Evolutionary conservation across 2,797 vertebrate genomes (phyloP).

Genomic region (Ibycter americanus): DNA sequence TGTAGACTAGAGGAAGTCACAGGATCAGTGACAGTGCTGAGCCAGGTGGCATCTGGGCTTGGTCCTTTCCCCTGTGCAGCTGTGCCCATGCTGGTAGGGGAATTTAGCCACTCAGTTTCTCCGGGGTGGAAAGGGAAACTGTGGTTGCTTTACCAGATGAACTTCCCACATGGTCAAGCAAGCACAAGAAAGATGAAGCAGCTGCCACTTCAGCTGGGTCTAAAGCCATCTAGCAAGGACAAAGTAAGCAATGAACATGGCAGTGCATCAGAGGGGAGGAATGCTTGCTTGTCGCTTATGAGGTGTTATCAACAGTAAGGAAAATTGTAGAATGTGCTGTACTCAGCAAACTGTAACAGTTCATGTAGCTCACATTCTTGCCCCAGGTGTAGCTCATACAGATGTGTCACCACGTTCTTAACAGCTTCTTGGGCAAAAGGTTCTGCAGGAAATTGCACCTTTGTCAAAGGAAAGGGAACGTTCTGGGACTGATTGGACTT

Average conservation of each 20-base stretch:
- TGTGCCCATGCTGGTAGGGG: not conserved
- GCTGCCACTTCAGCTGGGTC: not conserved
- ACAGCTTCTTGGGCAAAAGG: not conserved
- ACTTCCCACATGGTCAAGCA: not conserved
- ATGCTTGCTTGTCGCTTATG: not conserved
- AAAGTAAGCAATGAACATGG: not conserved
- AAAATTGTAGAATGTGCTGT: not conserved
- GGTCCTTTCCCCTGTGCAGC: not conserved
- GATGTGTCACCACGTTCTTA: not conserved
- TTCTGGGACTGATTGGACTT: not conserved
- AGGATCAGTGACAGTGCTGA: not conserved
- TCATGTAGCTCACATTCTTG: not conserved
- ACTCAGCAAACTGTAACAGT: not conserved
- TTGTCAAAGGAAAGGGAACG: not conserved
- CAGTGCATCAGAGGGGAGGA: not conserved
- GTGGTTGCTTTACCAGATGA: not conserved
- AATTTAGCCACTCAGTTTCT: not conserved
- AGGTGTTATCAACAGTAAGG: not conserved
- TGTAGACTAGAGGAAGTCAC: not conserved
- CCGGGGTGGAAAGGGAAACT: not conserved
- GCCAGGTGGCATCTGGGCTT: not conserved
- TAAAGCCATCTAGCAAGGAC: not conserved
- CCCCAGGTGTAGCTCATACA: not conserved
- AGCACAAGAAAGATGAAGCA: not conserved
- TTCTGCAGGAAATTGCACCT: not conserved